phyloP scores from a whole-genome alignment of 2,888 invertebrate genomes.

The Euclidia mi region DNA sequence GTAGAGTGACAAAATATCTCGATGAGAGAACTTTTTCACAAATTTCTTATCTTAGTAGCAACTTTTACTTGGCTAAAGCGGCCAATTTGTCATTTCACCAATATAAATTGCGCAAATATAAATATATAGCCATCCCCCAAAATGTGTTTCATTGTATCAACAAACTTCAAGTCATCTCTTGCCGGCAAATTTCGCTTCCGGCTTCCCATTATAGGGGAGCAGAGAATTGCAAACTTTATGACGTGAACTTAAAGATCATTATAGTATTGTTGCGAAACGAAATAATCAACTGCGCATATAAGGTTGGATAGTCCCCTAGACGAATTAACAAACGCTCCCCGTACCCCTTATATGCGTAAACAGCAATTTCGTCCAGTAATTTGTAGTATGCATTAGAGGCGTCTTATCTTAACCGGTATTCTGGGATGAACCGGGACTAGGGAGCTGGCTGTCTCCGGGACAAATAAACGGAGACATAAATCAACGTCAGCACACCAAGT shows the following conservation, averaged over 20 bases:
- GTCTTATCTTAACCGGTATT: conserved; percentile 80
- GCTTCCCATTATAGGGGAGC: conserved; percentile 34
- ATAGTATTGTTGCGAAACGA: conserved; percentile 30
- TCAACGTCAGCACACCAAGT: conserved; percentile 84
- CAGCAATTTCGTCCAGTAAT: conserved; percentile 78
- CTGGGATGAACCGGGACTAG: conserved; percentile 75
- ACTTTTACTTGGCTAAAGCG: conserved; percentile 21
- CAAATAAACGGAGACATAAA: conserved; percentile 88
- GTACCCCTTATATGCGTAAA: conserved; percentile 68
- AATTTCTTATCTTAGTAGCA: no score
- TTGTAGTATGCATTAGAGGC: conserved; percentile 80
- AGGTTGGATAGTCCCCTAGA: conserved; percentile 58
- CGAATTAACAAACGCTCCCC: conserved; percentile 52
- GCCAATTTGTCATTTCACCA: conserved; percentile 44
- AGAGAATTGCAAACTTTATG: conserved; percentile 44
- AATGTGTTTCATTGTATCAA: conserved; percentile 52
- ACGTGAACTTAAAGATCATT: conserved; percentile 42
- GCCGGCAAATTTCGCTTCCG: conserved; percentile 40
- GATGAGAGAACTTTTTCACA: no score
- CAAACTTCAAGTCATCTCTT: conserved; percentile 56
- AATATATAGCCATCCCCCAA: conserved; percentile 35
- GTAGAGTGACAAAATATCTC: no score
- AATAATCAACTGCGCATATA: conserved; percentile 53
- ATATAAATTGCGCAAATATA: conserved; percentile 47
- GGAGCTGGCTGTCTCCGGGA: conserved; percentile 77